These are phyloP conservation scores for Stomatorhinus ivindoensis DNA, from an alignment of 2,113 vertebrate genomes.

Conservation along the genomic window DNA sequence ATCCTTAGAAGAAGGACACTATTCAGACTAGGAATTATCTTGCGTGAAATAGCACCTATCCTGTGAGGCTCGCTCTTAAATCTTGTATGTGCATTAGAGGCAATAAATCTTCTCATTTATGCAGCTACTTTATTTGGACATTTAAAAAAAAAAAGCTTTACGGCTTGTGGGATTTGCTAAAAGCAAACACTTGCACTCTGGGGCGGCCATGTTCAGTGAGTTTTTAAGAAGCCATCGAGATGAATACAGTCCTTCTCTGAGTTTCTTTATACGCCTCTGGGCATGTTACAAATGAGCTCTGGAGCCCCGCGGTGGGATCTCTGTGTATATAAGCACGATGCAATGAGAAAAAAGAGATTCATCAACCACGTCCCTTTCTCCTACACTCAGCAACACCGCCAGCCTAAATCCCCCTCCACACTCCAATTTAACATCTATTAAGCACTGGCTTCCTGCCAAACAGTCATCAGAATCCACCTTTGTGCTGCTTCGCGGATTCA, in stretches of 20 bases:
- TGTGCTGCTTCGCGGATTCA: conserved; percentile 13
- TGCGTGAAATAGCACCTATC: neutral
- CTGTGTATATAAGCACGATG: conserved; percentile 24
- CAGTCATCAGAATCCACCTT: conserved; percentile 22
- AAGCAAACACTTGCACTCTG: conserved; percentile 19
- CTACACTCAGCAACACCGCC: neutral
- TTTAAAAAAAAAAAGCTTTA: conserved; percentile 17
- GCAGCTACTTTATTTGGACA: conserved; percentile 21
- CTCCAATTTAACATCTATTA: conserved; percentile 22
- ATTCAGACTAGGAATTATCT: neutral
- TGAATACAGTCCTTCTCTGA: conserved; percentile 15
- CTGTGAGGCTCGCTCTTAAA: neutral
- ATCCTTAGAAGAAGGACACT: neutral
- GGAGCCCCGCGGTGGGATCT: conserved; percentile 8
- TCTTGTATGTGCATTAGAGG: neutral
- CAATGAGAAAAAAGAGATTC: conserved; percentile 26
- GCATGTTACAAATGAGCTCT: conserved; percentile 19
- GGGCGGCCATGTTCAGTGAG: conserved; percentile 12
- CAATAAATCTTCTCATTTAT: conserved; percentile 6
- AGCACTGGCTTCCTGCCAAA: conserved; percentile 13
- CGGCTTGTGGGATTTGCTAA: conserved; percentile 25
- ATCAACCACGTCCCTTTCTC: conserved; percentile 21
- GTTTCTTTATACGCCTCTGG: conserved; percentile 6
- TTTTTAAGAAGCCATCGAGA: conserved; percentile 15
- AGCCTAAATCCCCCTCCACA: neutral